Base-by-base conservation (phyloP, 2,797 vertebrate species). In the Phylloscopus collybita region DNA sequence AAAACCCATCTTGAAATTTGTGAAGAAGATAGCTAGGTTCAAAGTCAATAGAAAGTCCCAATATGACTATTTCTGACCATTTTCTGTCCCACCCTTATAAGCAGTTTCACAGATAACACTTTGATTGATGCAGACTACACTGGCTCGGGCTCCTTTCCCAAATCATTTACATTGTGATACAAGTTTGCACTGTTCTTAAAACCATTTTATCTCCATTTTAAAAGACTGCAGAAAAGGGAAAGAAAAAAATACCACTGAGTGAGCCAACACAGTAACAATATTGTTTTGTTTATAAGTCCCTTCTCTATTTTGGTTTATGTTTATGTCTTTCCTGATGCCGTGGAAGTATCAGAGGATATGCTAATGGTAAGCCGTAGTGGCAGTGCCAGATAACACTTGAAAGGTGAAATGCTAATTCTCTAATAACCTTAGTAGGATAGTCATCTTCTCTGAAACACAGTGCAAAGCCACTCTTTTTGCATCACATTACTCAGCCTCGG, bases 391-490 rank as follows among this genome's bases (percentile, higher is more conserved):
- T 80, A 94, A 79, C 73, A 40, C 51, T 64, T 71, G 53, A 92
- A 80, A 95, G 80, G 74, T 88, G 73, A 92, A 95, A 73, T 69
- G 78, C 69, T 59, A 74, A 86, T 83, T 92, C 32, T 88, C 69
- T 47, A 90, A 82, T n/a, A 73, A 87, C 86, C 82, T 86, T 76
- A 71, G 42, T 2, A 59, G 61, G 25, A 69, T 0, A 38, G 34
- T 67, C 81, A 72, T 69, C 86, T 82, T 76, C 49, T 57, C 36
- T 50, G 40, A 73, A 92, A 78, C 51, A 78, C 61, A 29, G 21
- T 5, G 26, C 80, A 91, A 64, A 72, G 23, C 36, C 64, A 15
- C 9, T 61, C 47, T 53, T 62, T 40, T 32, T 70, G 15, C 26
- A 65, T 50, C 5, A 3, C 17, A 8, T 69, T 44, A 54, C 10